These are phyloP conservation scores for Hippocampus abdominalis DNA, from an alignment of 2,113 vertebrate genomes.

Conservation along the genomic window DNA sequence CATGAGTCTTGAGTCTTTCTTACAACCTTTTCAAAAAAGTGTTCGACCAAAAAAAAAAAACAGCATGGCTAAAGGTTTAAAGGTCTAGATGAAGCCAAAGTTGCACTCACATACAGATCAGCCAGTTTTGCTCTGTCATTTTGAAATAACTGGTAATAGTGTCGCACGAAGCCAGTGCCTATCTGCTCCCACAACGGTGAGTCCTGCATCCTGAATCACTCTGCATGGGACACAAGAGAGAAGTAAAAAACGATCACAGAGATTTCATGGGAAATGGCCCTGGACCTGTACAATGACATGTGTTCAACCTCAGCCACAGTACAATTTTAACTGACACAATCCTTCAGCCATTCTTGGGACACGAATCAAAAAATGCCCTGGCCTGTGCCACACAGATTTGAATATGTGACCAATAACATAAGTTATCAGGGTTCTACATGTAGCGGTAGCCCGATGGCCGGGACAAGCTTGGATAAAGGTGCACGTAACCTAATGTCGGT, in stretches of 20 bases:
- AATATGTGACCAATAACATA: not conserved
- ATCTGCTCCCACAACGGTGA: constrained; percentile 98
- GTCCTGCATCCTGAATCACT: constrained; percentile 94
- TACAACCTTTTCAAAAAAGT: not conserved
- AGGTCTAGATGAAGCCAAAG: not conserved
- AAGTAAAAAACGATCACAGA: constrained; percentile 12
- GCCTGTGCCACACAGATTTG: not conserved
- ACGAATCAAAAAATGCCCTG: not conserved
- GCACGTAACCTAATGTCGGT: no score
- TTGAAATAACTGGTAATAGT: constrained; percentile 98
- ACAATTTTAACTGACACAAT: not conserved
- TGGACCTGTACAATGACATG: not conserved
- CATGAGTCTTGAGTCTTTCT: not conserved
- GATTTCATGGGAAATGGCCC: not conserved
- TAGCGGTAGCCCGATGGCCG: no score
- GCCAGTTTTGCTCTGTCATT: constrained; percentile 89
- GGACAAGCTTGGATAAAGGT: no score
- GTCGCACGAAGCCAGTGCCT: constrained; percentile 96
- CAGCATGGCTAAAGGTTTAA: no score
- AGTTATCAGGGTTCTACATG: not conserved
- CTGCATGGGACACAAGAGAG: constrained; percentile 63
- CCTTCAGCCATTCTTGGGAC: not conserved
- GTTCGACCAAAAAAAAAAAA: not conserved
- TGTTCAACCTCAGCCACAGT: not conserved
- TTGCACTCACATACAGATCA: constrained; percentile 92